Evolutionary conservation across 2,797 vertebrate species (phyloP).

Genomic region (Emys orbicularis): DNA sequence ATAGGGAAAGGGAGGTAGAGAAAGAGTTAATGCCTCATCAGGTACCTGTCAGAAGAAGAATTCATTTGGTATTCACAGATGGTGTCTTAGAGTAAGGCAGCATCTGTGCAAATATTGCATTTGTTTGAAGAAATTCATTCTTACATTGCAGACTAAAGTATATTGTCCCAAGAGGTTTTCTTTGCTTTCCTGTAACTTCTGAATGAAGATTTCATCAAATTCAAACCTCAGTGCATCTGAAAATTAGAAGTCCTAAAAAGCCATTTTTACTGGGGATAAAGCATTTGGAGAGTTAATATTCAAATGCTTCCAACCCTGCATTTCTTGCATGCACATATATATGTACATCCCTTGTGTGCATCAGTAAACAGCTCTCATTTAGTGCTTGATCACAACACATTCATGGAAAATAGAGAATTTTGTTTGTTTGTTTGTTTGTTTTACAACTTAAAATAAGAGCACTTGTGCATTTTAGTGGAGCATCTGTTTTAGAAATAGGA

Average conservation of each 20-base stretch:
- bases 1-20: neutral
- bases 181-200: slow-evolving; percentile 1
- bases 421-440: neutral
- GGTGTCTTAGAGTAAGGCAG: neutral
- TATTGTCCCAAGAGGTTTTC: slow-evolving; percentile 5
- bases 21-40: neutral
- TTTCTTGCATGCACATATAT: neutral
- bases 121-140: neutral
- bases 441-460: neutral
- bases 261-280: accelerated
- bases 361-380: neutral
- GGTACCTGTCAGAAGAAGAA: neutral
- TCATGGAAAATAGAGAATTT: neutral
- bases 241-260: neutral
- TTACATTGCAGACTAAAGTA: neutral
- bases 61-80: slow-evolving; percentile 4
- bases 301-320: accelerated
- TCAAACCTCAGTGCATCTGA: neutral
- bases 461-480: neutral
- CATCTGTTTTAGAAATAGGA: neutral
- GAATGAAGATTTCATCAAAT: neutral
- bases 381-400: neutral
- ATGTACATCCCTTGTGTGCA: neutral
- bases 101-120: neutral
- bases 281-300: neutral